Evolutionary conservation across 1,140 invertebrate species (phyloP), one percentile per base, ranked within the genome.

Genomic region (Tetragnatha versicolor): DNA sequence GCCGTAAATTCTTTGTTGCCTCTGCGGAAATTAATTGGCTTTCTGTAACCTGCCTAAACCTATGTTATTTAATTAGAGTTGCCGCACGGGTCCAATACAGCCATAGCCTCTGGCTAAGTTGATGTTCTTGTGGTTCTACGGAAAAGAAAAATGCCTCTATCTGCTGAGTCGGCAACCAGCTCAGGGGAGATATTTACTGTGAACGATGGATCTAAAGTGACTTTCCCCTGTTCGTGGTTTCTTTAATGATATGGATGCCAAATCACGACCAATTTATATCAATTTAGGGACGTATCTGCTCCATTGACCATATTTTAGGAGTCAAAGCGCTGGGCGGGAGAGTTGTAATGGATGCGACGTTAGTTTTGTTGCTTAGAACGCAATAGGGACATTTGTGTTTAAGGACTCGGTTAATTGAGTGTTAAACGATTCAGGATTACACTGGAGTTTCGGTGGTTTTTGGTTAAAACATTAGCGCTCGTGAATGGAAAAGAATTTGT

Each of bases 31-130:
- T 75, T 75, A 75, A 75, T 75, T 75, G 58, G 55, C 72, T 75
- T 75, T 75, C 72, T 35, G 72, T 75, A 75, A 75, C 72, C 37
- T 63, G 53, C 55, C 58, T 75, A 63, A 75, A 75, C 72, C 72
- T 39, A 29, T 75, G 58, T 75, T 75, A 75, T 75, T 75, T 75
- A 63, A 75, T 75, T 75, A 75, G 55, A 20, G 29, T 51, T 75
- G 61, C 72, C 72, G 72, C 72, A 63, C 72, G 72, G 72, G 72
- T 61, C 72, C 72, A 75, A 75, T 75, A 75, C 42, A 75, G 42
- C 35, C 27, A 5, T 75, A 63, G 72, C 72, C 51, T 20, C 58
- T 49, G 72, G 69, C 27, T 51, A 49, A 49, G 72, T 75, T 75
- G 72, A 75, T 75, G 72, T 75, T 75, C 72, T 75, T 75, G 72